Evolutionary conservation across 2,113 vertebrate species (phyloP), one percentile per base, ranked within the genome.

Genomic region (Mohoua ochrocephala): DNA sequence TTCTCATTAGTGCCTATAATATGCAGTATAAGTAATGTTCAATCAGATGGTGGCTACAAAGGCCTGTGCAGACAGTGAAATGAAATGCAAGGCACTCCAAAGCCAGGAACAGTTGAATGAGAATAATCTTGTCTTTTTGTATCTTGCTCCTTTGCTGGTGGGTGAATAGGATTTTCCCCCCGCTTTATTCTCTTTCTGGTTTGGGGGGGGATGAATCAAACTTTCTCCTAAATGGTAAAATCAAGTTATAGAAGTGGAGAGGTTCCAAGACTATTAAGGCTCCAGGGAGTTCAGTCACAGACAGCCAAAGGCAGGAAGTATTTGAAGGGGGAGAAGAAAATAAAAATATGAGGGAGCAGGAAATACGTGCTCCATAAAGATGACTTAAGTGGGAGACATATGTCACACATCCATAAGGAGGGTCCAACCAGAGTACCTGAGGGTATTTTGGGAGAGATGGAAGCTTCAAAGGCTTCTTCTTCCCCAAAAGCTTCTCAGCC

Each of bases 1-100:
- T 98, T 98, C 98, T 98, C 97, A 98, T 98, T 98, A 98, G 97
- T 91, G 97, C 93, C 75, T 93, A 88, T 89, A 97, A 97, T 91
- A 37, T 76, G 94, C 85, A 92, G 96, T 94, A 97, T 91, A 97
- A 97, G 91, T 94, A 96, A 97, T 93, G 96, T 89, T 97, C 96
- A 97, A 39, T 97, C 97, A 96, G 97, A 96, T 79, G 79, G 95
- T 69, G 93, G 94, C 95, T 97, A 91, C 87, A 97, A 91, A 96
- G 30, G 79, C 82, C 94, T 74, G 42, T n/a, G 45, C 87, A 95
- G 89, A 84, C 93, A 61, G 86, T 56, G 49, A 95, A 91, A 61
- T 94, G 53, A 95, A 91, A 76, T 20, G 41, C n/a, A n/a, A n/a
- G n/a, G n/a, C 50, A 57, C 61, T 90, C 86, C 47, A 49, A 81